phyloP scores from a whole-genome alignment of 2,888 invertebrate species.

The Monochamus alternatus region DNA sequence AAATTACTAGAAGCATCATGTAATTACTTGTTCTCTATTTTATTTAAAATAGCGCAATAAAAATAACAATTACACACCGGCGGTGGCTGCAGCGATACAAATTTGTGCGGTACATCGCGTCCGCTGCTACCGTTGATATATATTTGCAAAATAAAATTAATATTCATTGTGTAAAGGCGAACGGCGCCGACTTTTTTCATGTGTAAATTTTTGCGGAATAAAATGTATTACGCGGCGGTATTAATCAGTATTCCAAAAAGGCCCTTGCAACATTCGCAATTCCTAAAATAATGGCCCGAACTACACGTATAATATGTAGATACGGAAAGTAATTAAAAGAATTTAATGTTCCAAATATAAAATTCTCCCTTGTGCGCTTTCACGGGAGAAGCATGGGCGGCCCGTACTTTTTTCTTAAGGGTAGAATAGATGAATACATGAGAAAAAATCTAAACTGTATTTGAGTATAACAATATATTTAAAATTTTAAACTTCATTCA shows the following conservation, averaged over 20 bases:
- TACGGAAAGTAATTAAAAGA: conserved; percentile 70
- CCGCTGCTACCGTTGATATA: conserved; percentile 40
- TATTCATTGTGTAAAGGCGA: conserved; percentile 62
- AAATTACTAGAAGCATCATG: background rate
- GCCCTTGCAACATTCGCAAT: conserved; percentile 59
- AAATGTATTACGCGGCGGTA: conserved; percentile 66
- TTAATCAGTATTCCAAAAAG: conserved; percentile 68
- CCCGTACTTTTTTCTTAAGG: conserved; percentile 27
- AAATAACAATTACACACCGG: conserved; percentile 22
- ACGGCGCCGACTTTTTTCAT: conserved; percentile 58
- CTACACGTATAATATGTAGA: conserved; percentile 70
- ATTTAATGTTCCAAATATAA: conserved; percentile 71
- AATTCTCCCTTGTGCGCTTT: conserved; percentile 64
- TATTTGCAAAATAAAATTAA: conserved; percentile 58
- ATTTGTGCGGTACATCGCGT: conserved; percentile 17
- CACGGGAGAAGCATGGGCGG: conserved; percentile 34
- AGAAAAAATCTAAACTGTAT: too few relatives aligned
- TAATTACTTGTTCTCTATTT: conserved; percentile 6
- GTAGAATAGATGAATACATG: too few relatives aligned
- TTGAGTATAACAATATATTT: too few relatives aligned
- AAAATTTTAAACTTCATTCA: too few relatives aligned
- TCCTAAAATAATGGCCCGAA: conserved; percentile 68
- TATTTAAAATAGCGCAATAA: conserved; percentile 20
- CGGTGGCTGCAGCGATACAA: background rate
- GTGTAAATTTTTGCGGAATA: conserved; percentile 63